Percentiles rank a stretch among this genome's conserved stretches.
Evolutionary conservation across 1,140 invertebrate genomes (phyloP).

Genomic region (Monomorium pharaonis): DNA sequence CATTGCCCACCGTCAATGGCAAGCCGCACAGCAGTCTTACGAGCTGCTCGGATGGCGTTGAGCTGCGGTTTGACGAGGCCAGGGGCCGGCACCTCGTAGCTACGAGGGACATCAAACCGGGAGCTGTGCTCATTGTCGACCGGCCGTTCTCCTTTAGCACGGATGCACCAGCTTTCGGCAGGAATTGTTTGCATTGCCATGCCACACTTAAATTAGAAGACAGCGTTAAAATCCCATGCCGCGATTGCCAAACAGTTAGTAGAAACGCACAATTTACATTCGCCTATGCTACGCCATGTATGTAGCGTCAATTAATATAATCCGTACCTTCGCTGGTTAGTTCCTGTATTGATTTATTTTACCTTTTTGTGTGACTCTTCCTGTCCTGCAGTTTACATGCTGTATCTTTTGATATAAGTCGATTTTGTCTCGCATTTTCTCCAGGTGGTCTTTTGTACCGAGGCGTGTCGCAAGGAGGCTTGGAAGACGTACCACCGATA

Average conservation of each 20-base stretch:
- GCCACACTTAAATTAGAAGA: constrained; percentile 75
- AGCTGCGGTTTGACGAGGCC: constrained; percentile 66
- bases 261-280: constrained; percentile 25
- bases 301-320: background rate
- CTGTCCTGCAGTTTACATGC: constrained; percentile 1
- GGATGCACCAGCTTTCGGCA: constrained; percentile 78
- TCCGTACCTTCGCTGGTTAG: background rate
- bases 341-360: background rate
- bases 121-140: constrained; percentile 84
- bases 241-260: constrained; percentile 84
- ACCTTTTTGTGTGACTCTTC: constrained; percentile 18
- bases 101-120: constrained; percentile 79
- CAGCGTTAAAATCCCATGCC: constrained; percentile 83
- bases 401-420: constrained; percentile 3
- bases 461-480: constrained; percentile 83
- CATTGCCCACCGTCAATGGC: constrained; percentile 74
- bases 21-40: constrained; percentile 73
- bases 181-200: constrained; percentile 86
- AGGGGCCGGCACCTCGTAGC: constrained; percentile 80
- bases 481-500: constrained; percentile 85
- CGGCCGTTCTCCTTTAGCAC: constrained; percentile 83
- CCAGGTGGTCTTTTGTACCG: constrained; percentile 85
- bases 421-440: constrained; percentile 58
- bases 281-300: constrained; percentile 7
- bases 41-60: constrained; percentile 77